Evolutionary conservation across 2,888 invertebrate species (phyloP), one percentile per base, ranked within the genome.

Genomic region (Drosophila stalkeri): DNA sequence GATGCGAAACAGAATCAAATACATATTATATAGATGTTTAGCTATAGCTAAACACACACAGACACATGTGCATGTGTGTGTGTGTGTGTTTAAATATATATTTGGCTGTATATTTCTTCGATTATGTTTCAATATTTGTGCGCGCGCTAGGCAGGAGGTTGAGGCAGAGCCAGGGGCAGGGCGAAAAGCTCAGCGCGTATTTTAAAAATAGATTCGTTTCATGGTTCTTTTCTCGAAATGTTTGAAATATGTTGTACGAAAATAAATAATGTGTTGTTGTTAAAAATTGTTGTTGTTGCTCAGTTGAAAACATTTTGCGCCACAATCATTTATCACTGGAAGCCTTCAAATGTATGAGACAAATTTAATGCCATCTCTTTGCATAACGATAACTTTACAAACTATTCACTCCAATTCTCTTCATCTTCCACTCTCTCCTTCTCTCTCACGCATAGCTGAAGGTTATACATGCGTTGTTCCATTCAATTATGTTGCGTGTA

Each of bases 111-210:
- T 82, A 72, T 85, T 85, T 85, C 73, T 88, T 89, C 86, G 90
- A 91, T 89, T 91, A 89, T 86, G 88, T 88, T 90, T 91, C 88
- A 90, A 86, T 90, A 90, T 89, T 90, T 90, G 73, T 76, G 66
- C 77, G 79, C 77, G 79, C 75, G 75, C 3, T 41, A 41, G n/a
- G n/a, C 41, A n/a, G 14, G 16, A 16, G 37, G 37, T 6, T 14
- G 37, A 7, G 16, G 37, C 37, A 16, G 37, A 16, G 37, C 37
- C 14, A 27, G 27, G 39, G 16, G 39, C 41, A 41, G 41, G 12
- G 75, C 54, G 55, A 86, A 86, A 86, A 90, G 90, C 90, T 86
- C 90, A 68, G 83, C 84, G 75, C 73, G 61, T 67, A 57, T 49
- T 89, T 89, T 89, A 90, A 72, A 89, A 90, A 90, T 90, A 90